phyloP scores from a whole-genome alignment of 2,113 vertebrate genomes.

The Australoheros scitulus region DNA sequence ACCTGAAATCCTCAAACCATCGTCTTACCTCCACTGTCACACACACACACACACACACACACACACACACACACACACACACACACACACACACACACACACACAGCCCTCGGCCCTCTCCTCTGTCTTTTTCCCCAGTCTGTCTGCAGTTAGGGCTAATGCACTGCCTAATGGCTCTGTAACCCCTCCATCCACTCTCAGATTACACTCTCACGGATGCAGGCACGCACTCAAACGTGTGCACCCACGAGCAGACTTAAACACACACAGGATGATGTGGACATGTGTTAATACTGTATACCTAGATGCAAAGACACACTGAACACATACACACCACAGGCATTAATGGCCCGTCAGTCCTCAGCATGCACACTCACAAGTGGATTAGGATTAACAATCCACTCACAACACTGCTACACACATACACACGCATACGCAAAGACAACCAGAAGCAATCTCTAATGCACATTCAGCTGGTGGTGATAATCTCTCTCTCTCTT shows the following conservation, averaged over 20 bases:
- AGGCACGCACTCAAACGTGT: slow-evolving; percentile 11
- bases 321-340: neutral
- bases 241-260: neutral
- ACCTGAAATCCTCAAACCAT: slow-evolving; percentile 61
- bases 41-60: neutral
- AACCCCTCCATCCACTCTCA: slow-evolving; percentile 62
- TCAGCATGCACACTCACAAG: slow-evolving; percentile 46
- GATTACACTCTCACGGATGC: slow-evolving; percentile 59
- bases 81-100: slow-evolving; percentile 1
- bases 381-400: slow-evolving; percentile 73
- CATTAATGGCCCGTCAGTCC: slow-evolving; percentile 50
- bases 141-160: slow-evolving; percentile 63
- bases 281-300: neutral
- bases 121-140: slow-evolving; percentile 12
- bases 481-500: slow-evolving; percentile 52
- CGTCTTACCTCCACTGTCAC: neutral
- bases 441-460: slow-evolving; percentile 58
- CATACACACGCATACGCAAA: slow-evolving; percentile 23
- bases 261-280: neutral
- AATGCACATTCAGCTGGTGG: slow-evolving; percentile 61
- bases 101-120: neutral
- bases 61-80: neutral
- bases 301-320: neutral
- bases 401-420: slow-evolving; percentile 8
- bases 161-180: slow-evolving; percentile 70